Evolutionary conservation across 2,888 invertebrate species (phyloP).

Genomic region (Empis stercorea): DNA sequence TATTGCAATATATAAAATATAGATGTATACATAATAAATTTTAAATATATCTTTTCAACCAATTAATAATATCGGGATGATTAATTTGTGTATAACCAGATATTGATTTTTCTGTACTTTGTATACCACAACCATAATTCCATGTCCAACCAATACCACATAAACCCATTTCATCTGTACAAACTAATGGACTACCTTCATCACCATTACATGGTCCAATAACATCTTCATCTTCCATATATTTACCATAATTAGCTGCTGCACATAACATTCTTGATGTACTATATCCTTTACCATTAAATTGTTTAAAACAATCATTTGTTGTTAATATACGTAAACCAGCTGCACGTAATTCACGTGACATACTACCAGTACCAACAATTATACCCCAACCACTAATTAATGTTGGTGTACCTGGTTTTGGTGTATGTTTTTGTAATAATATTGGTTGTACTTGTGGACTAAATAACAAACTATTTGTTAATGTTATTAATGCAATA

Average conservation of each 20-base stretch:
- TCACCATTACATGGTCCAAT: not conserved
- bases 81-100: not conserved
- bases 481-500: not conserved
- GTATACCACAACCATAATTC: not conserved
- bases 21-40: not conserved
- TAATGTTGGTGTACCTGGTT: not conserved
- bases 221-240: not conserved
- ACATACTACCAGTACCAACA: not conserved
- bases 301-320: not conserved
- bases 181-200: not conserved
- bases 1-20: no score
- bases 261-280: not conserved
- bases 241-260: not conserved
- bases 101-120: not conserved
- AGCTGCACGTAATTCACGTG: not conserved
- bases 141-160: not conserved
- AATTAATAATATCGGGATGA: not conserved
- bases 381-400: not conserved
- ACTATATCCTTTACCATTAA: not conserved
- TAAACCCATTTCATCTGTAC: not conserved
- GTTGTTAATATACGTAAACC: not conserved
- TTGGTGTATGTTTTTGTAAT: not conserved
- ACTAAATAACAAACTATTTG: not conserved
- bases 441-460: not conserved
- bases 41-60: not conserved